Base-by-base conservation (phyloP, 2,113 vertebrate genomes). In the Elanus axillaris region DNA sequence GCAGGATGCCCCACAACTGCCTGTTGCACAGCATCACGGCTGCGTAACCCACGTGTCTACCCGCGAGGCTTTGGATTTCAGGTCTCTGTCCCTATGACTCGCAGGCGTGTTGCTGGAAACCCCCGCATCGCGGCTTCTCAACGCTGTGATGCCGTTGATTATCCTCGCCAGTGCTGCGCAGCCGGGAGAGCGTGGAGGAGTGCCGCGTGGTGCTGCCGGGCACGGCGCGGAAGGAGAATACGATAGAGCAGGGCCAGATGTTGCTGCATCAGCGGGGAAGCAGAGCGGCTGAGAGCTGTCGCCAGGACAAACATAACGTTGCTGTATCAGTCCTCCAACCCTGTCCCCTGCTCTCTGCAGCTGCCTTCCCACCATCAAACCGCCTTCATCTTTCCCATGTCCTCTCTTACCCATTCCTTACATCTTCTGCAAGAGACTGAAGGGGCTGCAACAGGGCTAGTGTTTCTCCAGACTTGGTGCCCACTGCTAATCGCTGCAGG, bases 41-140 rank as follows among this genome's bases (percentile, higher is more conserved):
- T 52, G 40, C 8, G 2, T n/a, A 32, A 36, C 14, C 40, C 0
- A 0, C 7, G 3, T 4, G 2, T 20, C 42, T 27, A 4, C 50
- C 43, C 3, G 1, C 0, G 0, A 42, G 72, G 43, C 53, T 64
- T 34, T 64, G 58, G 43, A 34, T 36, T 16, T 48, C 2, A 0
- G 23, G 40, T 29, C 78, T 67, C 55, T 23, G 56, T 75, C 75
- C 50, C 73, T 43, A 75, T 47, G 62, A 52, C 55, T 53, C 47
- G 5, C 20, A 11, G 17, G 56, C 15, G 0, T 1, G 0, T 6
- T 78, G 47, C 47, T 88, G 78, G 56, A 55, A 52, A 25, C 47
- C 29, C 29, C 48, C 31, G 1, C 3, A 1, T 22, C 17, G n/a
- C 4, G 0, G 27, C 36, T 69, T 43, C 73, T 73, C 40, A 9